Base-by-base conservation (phyloP, 2,113 vertebrate genomes). In the Pluvianellus socialis region DNA sequence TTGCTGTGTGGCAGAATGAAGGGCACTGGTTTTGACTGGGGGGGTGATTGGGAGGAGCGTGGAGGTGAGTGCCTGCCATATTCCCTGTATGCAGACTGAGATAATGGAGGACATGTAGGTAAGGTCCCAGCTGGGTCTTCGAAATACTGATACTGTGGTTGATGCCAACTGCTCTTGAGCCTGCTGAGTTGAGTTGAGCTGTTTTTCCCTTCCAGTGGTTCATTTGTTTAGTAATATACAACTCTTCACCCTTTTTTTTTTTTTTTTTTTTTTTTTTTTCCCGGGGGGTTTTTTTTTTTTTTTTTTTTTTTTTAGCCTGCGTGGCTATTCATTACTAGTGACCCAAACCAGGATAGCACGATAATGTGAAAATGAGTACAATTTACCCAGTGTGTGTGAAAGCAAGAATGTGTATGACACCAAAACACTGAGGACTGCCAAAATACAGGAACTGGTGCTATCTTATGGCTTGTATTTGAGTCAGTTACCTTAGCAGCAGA, bases 61-160 rank as follows among this genome's bases (percentile, higher is more conserved):
- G 52, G 26, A 59, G 52, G 11, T 81, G 68, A 9, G 35, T 0
- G 2, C 22, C 11, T 74, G 35, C 12, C 17, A 7, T 89, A 32
- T 74, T 9, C 17, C 17, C 35, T 74, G 0, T 58, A 44, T 0
- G 1, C 6, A 15, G 17, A 17, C 30, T 66, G 44, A 33, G 30
- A 35, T 73, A 59, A 35, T 22, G 52, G 11, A 50, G 44, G 35
- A 50, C 22, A 11, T 44, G 32, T 32, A 35, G 38, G 38, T 59
- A 15, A 47, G 27, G 52, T 67, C 45, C 33, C 38, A 33, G 32
- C 35, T 89, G 30, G 22, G 33, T 10, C 27, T 67, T 45, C n/a
- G 47, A 76, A 40, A 28, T 76, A 21, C 38, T 13, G 33, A 13
- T 67, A 6, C 18, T n/a, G 23, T 47, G 15, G 23, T 61, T 68